Percentiles rank a stretch among this genome's conserved stretches.
Evolutionary conservation across 2,797 vertebrate genomes (phyloP).

Genomic region (Hapalemur alaotrensis): DNA sequence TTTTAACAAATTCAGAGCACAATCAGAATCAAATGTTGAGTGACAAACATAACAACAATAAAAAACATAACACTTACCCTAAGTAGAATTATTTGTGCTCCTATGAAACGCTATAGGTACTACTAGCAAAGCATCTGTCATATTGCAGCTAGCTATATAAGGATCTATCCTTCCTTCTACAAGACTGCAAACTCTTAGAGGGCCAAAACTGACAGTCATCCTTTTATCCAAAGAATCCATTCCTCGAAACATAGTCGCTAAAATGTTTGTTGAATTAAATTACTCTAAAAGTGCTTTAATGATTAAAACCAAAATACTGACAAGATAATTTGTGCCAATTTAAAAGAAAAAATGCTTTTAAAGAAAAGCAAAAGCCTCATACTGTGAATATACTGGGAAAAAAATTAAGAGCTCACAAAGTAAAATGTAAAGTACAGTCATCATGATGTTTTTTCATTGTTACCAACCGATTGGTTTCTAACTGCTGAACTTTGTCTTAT

Average conservation of each 20-base stretch:
- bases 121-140: not conserved
- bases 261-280: not conserved
- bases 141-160: not conserved
- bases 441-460: not conserved
- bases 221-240: not conserved
- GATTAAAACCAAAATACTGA: not conserved
- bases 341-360: conserved; percentile 21
- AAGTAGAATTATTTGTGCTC: not conserved
- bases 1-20: conserved; percentile 25
- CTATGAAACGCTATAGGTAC: not conserved
- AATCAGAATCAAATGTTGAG: not conserved
- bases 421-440: not conserved
- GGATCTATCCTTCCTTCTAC: not conserved
- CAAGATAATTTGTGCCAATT: not conserved
- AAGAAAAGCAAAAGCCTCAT: not conserved
- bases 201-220: not conserved
- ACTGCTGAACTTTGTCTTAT: not conserved
- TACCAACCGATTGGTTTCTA: not conserved
- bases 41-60: not conserved
- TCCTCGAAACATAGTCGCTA: not conserved
- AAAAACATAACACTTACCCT: not conserved
- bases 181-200: not conserved
- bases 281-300: not conserved
- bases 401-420: not conserved
- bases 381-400: not conserved